phyloP scores from a whole-genome alignment of 2,113 vertebrate genomes.

The Muntiacus muntjak region DNA sequence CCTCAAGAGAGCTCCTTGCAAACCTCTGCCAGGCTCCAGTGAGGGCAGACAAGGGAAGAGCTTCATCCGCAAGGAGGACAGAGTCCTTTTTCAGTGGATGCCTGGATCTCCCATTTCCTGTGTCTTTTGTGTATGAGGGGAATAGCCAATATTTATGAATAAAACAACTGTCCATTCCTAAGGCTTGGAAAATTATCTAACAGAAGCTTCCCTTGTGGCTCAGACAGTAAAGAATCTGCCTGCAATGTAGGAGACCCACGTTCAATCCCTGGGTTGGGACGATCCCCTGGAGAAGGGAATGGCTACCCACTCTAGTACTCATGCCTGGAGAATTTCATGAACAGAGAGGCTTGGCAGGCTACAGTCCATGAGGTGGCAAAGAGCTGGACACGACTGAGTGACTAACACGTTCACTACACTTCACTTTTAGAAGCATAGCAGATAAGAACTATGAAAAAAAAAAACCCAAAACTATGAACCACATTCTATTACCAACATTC shows the following conservation, averaged over 20 bases:
- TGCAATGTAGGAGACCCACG: accelerated
- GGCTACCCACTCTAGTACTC: background rate
- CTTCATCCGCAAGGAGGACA: background rate
- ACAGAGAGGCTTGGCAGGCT: background rate
- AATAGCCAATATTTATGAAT: background rate
- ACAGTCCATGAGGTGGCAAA: background rate
- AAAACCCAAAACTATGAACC: background rate
- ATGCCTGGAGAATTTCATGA: background rate
- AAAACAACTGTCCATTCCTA: background rate
- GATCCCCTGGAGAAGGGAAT: background rate
- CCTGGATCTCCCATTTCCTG: background rate
- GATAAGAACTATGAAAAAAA: background rate
- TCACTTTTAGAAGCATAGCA: background rate
- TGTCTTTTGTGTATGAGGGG: background rate
- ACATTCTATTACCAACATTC: background rate
- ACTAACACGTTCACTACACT: background rate
- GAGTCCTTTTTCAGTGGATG: background rate
- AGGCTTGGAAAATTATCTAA: slow-evolving; percentile 21
- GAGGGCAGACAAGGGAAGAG: background rate
- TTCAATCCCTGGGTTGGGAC: background rate
- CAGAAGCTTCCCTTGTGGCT: background rate
- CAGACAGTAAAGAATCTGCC: background rate
- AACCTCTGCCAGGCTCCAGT: background rate
- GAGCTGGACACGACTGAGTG: background rate
- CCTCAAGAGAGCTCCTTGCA: background rate